phyloP scores from a whole-genome alignment of 2,797 vertebrate genomes.

The Amblyopsis hoosieri region DNA sequence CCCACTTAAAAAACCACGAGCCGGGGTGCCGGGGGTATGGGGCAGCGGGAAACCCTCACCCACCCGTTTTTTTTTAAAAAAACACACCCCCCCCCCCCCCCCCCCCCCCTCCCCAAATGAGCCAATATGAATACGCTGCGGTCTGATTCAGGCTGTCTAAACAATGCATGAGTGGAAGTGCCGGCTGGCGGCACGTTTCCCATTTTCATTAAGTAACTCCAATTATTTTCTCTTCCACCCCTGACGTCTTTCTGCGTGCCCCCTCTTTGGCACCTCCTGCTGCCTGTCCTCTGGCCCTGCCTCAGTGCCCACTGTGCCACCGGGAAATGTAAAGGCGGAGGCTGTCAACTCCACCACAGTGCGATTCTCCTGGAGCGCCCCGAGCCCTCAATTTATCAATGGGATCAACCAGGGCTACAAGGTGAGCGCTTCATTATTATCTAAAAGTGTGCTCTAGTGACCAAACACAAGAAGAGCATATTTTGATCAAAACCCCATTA shows the following conservation, averaged over 20 bases:
- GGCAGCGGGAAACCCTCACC: too few relatives aligned
- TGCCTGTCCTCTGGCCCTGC: slow-evolving; percentile 9
- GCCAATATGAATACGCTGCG: slow-evolving; percentile 42
- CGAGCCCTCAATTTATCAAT: slow-evolving; percentile 98
- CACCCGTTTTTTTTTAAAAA: too few relatives aligned
- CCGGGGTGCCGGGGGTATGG: too few relatives aligned
- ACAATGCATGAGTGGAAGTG: slow-evolving; percentile 34
- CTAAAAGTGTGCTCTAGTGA: too few relatives aligned
- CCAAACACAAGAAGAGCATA: slow-evolving; percentile 19
- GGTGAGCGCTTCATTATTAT: slow-evolving; percentile 70
- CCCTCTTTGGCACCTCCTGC: not conserved
- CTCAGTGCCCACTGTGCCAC: slow-evolving; percentile 95
- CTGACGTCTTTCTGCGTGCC: not conserved
- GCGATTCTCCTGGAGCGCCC: slow-evolving; percentile 95
- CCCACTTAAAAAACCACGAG: too few relatives aligned
- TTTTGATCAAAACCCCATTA: not conserved
- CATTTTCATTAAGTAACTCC: slow-evolving; percentile 32
- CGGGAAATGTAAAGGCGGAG: slow-evolving; percentile 89
- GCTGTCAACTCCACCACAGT: slow-evolving; percentile 95
- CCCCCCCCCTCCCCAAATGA: slow-evolving; percentile 37
- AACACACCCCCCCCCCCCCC: slow-evolving; percentile 23
- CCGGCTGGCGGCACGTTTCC: slow-evolving; percentile 26
- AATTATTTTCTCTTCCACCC: slow-evolving; percentile 15
- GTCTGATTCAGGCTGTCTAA: slow-evolving; percentile 45
- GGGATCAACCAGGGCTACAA: slow-evolving; percentile 99